Conservation (phyloP, 2,797 vertebrate species). For the Sebastes dallii region DNA sequence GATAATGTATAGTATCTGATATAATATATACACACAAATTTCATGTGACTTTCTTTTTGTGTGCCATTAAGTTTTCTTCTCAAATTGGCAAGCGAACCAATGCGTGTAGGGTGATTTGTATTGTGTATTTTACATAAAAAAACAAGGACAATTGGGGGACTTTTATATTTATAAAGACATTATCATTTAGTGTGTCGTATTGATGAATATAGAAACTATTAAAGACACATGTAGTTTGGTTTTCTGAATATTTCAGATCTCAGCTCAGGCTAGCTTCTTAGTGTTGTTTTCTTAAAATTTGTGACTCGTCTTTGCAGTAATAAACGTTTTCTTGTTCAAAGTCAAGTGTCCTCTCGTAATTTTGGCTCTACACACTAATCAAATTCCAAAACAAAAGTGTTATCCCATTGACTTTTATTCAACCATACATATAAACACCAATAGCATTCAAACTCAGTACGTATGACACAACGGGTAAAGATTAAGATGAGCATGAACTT, state of each 20-base stretch:
- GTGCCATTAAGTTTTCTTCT: slow-evolving; percentile 90
- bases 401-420: slow-evolving; percentile 70
- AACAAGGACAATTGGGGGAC: slow-evolving; percentile 91
- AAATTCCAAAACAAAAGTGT: slow-evolving; percentile 1
- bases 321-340: slow-evolving; percentile 99
- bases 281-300: slow-evolving; percentile 99
- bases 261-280: slow-evolving; percentile 99
- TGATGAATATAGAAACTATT: slow-evolving; percentile 97
- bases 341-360: slow-evolving; percentile 36
- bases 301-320: slow-evolving; percentile 99
- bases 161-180: slow-evolving; percentile 99
- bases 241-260: slow-evolving; percentile 99
- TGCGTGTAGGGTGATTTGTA: slow-evolving; percentile 99
- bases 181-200: slow-evolving; percentile 99
- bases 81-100: slow-evolving; percentile 94
- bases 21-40: slow-evolving; percentile 94
- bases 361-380: not conserved
- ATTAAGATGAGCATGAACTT: slow-evolving; percentile 47
- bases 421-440: slow-evolving; percentile 70
- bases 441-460: slow-evolving; percentile 58
- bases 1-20: slow-evolving; percentile 98
- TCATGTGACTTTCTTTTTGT: slow-evolving; percentile 89
- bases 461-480: slow-evolving; percentile 53
- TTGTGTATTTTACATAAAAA: slow-evolving; percentile 97
- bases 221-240: slow-evolving; percentile 99